A percentile compares a stretch with the other conserved stretches of the same genome.
Conservation (phyloP, 92 coral and sea anemone species). For the Muricea muricata region DNA sequence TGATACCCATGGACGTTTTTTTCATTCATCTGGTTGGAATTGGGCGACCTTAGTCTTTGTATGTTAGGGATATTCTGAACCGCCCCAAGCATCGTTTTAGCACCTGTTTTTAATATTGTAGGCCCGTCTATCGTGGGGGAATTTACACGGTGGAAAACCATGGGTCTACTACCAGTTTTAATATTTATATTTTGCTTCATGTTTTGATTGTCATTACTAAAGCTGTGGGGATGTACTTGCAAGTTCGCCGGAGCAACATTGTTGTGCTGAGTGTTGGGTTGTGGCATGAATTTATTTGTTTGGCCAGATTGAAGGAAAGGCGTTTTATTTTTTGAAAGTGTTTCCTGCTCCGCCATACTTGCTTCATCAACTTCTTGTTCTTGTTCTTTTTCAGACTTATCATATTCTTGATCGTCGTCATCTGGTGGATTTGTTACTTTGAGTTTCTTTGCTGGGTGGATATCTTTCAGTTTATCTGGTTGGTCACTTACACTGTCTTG, state of each 20-base stretch:
- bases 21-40: neutral
- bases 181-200: neutral
- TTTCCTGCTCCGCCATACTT: neutral
- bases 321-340: neutral
- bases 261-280: neutral
- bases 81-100: neutral
- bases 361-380: neutral
- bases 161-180: neutral
- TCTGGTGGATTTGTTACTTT: conserved; percentile 4
- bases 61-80: neutral
- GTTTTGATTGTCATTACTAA: neutral
- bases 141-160: neutral
- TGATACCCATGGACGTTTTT: neutral
- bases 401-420: conserved; percentile 29
- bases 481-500: neutral
- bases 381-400: neutral
- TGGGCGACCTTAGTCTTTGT: neutral
- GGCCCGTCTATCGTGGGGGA: no score
- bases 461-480: neutral
- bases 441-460: neutral
- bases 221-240: neutral
- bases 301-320: neutral
- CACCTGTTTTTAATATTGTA: no score
- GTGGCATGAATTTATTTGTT: neutral
- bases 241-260: neutral